These are phyloP conservation scores for Kobus ellipsiprymnus DNA, from an alignment of 2,113 vertebrate species.

Conservation along the genomic window DNA sequence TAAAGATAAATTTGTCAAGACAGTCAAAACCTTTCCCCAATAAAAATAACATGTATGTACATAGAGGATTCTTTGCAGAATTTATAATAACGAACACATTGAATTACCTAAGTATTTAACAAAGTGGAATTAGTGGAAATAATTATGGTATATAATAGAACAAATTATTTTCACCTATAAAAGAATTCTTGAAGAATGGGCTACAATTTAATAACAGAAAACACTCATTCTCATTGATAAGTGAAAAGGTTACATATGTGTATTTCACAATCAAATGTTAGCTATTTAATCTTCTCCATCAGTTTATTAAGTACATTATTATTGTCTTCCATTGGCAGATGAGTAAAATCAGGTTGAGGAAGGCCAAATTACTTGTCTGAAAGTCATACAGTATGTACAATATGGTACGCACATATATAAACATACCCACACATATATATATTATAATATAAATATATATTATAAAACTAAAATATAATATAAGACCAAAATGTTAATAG, in stretches of 20 bases:
- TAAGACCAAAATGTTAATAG: neutral
- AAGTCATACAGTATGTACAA: neutral
- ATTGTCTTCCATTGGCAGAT: neutral
- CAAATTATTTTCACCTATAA: conserved; percentile 23
- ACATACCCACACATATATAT: neutral
- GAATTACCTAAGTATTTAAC: neutral
- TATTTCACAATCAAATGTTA: conserved; percentile 16
- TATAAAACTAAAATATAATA: neutral
- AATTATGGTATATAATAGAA: neutral
- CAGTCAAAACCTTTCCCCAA: neutral
- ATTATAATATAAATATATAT: neutral
- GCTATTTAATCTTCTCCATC: neutral
- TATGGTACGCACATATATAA: neutral
- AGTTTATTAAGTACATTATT: conserved; percentile 1
- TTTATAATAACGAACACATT: neutral
- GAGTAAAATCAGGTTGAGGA: neutral
- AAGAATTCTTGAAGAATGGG: neutral
- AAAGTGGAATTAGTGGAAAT: neutral
- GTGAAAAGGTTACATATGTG: neutral
- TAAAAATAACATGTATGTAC: neutral
- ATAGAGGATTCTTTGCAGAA: neutral
- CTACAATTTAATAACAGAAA: neutral
- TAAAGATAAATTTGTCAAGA: neutral
- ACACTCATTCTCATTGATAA: neutral
- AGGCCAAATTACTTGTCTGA: neutral